These are phyloP conservation scores for Manacus vitellinus DNA, from an alignment of 2,113 vertebrate genomes.

Conservation along the genomic window DNA sequence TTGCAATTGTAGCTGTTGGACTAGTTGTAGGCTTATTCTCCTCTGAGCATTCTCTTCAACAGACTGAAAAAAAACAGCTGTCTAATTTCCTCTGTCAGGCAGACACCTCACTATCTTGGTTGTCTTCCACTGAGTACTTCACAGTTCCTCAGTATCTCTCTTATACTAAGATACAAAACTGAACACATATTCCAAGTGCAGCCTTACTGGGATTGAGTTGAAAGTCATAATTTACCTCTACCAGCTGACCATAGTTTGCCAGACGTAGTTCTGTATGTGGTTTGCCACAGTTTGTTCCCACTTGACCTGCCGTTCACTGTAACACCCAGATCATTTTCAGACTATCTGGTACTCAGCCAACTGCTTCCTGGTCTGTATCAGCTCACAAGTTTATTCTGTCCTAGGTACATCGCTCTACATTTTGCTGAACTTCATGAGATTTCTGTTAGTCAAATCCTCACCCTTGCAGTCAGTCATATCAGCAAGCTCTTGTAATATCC, in stretches of 20 bases:
- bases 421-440: not conserved
- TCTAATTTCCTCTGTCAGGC: not conserved
- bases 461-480: not conserved
- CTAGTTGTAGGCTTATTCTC: not conserved
- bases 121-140: not conserved
- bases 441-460: not conserved
- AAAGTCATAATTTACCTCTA: not conserved
- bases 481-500: not conserved
- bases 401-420: not conserved
- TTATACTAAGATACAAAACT: not conserved
- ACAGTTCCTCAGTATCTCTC: not conserved
- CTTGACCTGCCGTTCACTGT: not conserved
- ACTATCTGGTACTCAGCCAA: not conserved
- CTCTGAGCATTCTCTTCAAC: not conserved
- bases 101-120: not conserved
- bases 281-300: not conserved
- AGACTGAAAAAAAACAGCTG: not conserved
- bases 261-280: not conserved
- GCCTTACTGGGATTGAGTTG: not conserved
- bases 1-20: rapidly evolving
- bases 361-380: not conserved
- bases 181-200: not conserved
- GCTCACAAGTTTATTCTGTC: not conserved
- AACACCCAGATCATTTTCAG: not conserved
- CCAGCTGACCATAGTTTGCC: not conserved